These are phyloP conservation scores for Laspeyria flexula DNA, from an alignment of 2,888 invertebrate species.

Conservation along the genomic window DNA sequence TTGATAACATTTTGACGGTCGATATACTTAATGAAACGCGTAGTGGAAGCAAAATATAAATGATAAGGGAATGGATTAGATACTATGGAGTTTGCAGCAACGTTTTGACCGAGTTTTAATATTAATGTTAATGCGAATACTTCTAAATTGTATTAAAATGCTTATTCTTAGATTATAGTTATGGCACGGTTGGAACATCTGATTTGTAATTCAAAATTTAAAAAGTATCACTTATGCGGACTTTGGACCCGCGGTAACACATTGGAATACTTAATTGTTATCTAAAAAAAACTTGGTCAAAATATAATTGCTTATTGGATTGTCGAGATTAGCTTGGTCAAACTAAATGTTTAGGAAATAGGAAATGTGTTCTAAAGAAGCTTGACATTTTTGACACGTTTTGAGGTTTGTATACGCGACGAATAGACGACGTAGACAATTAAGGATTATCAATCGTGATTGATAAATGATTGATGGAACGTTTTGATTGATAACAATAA, in stretches of 20 bases:
- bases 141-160: not conserved
- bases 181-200: not conserved
- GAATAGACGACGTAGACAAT: conserved; percentile 13
- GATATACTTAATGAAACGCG: conserved; percentile 31
- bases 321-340: conserved; percentile 25
- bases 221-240: not conserved
- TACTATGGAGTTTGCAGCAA: conserved; percentile 27
- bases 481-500: no score
- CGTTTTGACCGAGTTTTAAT: conserved; percentile 40
- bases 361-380: conserved; percentile 38
- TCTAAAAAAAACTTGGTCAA: conserved; percentile 35
- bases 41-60: conserved; percentile 18
- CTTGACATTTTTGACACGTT: conserved; percentile 48
- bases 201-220: not conserved
- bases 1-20: conserved; percentile 17
- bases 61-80: conserved; percentile 23
- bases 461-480: no score
- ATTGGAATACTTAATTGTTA: not conserved
- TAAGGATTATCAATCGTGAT: not conserved
- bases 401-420: conserved; percentile 35
- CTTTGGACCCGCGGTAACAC: not conserved
- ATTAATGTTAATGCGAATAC: not conserved
- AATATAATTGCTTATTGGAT: conserved; percentile 29
- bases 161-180: conserved; percentile 1
- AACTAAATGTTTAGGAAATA: conserved; percentile 29